Conservation (phyloP, 2,113 vertebrate genomes). For the Genyomyrus donnyi region DNA sequence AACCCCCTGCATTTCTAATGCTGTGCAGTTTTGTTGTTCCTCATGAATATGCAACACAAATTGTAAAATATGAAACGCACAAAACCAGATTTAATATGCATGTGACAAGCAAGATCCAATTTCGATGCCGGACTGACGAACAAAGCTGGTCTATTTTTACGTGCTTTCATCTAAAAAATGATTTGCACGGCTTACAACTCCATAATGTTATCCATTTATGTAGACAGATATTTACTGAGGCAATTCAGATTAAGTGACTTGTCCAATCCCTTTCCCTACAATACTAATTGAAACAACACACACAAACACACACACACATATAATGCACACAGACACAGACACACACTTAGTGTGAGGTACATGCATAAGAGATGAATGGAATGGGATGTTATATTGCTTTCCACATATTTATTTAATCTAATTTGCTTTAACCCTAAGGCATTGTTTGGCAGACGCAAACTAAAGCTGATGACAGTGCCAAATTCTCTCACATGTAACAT, state of each 20-base stretch:
- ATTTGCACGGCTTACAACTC: background rate
- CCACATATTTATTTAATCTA: background rate
- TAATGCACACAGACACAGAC: background rate
- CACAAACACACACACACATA: background rate
- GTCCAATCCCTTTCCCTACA: background rate
- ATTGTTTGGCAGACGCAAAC: background rate
- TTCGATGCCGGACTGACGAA: background rate
- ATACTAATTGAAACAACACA: background rate
- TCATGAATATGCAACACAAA: conserved; percentile 19
- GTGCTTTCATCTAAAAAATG: conserved; percentile 9
- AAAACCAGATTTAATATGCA: conserved; percentile 14
- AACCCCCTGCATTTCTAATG: conserved; percentile 29
- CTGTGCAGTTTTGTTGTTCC: background rate
- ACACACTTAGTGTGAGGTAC: background rate
- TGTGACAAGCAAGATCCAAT: conserved; percentile 7
- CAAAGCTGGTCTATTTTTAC: background rate
- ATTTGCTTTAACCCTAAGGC: background rate
- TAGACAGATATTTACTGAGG: background rate
- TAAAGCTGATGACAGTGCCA: background rate
- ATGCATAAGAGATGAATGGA: background rate
- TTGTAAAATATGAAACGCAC: background rate
- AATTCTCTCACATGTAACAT: background rate
- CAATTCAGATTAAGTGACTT: background rate
- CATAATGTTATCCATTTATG: background rate
- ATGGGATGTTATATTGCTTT: background rate